These are phyloP conservation scores for Enteromius trimaculatus DNA, from an alignment of 2,797 vertebrate genomes.

Conservation along the genomic window DNA sequence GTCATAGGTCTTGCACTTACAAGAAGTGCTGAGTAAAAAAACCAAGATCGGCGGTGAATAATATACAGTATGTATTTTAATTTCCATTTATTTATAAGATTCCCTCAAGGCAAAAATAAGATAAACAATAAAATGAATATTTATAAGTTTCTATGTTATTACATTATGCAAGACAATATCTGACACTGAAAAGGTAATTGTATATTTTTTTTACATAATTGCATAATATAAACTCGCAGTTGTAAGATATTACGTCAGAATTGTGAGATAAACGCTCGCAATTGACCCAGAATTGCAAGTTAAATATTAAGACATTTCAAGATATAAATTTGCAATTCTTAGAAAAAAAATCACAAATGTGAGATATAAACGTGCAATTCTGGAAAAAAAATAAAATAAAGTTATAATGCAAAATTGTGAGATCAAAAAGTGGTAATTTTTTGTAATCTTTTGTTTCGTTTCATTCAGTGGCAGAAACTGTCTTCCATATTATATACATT, in stretches of 20 bases:
- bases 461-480: too few species aligned
- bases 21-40: background rate
- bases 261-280: too few species aligned
- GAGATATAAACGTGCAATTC: background rate
- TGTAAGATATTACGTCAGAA: too few species aligned
- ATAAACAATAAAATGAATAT: background rate
- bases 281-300: too few species aligned
- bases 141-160: background rate
- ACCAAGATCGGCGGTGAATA: background rate
- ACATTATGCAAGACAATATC: background rate
- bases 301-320: too few species aligned
- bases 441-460: too few species aligned
- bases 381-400: too few species aligned
- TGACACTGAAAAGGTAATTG: background rate
- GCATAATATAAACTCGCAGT: background rate
- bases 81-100: background rate
- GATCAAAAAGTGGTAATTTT: too few species aligned
- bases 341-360: too few species aligned
- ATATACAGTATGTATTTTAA: background rate
- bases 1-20: background rate
- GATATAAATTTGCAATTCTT: too few species aligned
- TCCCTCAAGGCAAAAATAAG: background rate
- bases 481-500: too few species aligned
- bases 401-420: background rate
- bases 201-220: background rate